Evolutionary conservation across 2,888 invertebrate species (phyloP), one percentile per base, ranked within the genome.

Genomic region (Perizoma flavofasciatum): DNA sequence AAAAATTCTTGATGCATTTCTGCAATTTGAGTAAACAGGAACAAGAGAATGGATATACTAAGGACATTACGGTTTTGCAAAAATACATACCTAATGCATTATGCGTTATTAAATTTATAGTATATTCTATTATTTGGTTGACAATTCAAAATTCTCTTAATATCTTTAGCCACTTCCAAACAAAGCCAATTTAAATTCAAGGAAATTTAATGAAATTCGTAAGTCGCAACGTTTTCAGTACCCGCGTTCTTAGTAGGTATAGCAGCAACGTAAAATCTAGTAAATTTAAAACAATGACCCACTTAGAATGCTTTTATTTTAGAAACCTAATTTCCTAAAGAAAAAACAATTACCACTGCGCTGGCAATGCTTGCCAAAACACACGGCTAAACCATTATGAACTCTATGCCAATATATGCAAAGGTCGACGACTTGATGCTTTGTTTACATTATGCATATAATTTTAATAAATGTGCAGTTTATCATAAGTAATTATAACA

Each of bases 201-300:
- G 54, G 37, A 57, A 61, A 53, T 53, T 47, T 8, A 48, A 55
- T 55, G 22, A 35, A 35, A 39, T 40, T 48, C 39, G 52, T 44
- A 33, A 32, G 45, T 11, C 41, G 43, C 52, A 11, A 32, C 9
- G 32, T 39, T 49, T 44, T 39, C 35, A 51, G 22, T 22, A 22
- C 3, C 22, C 1, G 22, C 22, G 1, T 22, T 22, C 22, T 2
- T 22, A 22, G 22, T 22, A 48, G 48, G 34, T 10, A 34, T 22
- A 22, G 39, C 10, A 44, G 35, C 39, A 48, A 45, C 37, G 33
- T 32, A 10, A 50, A 33, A 40, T 45, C 34, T 49, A 45, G 53
- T 56, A 49, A 40, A 56, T 46, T 58, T 55, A 10, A 50, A 44
- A 62, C 55, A 62, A 59, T 55, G 55, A 58, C 50, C 43, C 37